Evolutionary conservation across 2,113 vertebrate genomes (phyloP).

Genomic region (Spheniscus mendiculus): DNA sequence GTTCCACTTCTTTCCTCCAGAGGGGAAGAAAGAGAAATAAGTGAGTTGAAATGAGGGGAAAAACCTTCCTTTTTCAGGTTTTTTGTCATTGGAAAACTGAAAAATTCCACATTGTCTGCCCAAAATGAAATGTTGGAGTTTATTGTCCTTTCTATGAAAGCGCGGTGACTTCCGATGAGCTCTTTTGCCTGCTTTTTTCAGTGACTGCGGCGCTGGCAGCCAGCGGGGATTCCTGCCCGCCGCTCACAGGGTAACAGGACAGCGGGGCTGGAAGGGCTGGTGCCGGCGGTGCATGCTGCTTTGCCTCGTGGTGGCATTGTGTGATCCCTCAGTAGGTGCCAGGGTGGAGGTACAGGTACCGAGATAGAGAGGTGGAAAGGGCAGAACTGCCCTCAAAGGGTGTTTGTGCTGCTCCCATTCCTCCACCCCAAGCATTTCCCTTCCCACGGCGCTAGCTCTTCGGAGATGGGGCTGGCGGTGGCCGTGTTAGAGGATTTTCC

Average conservation of each 20-base stretch:
- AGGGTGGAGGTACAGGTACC: background rate
- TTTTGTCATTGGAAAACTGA: background rate
- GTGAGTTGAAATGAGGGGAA: background rate
- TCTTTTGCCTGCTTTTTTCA: background rate
- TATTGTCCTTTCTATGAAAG: background rate
- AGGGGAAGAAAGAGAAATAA: background rate
- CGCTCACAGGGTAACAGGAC: background rate
- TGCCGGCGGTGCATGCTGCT: background rate
- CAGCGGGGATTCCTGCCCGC: background rate
- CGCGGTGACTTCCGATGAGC: background rate
- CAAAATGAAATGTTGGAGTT: background rate
- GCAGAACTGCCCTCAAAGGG: background rate
- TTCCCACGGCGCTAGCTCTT: background rate
- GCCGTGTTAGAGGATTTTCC: background rate
- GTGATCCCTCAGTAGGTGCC: background rate
- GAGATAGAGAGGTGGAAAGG: background rate
- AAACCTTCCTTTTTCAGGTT: background rate
- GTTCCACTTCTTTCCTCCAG: background rate
- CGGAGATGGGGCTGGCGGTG: fast-evolving
- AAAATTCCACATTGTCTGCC: background rate
- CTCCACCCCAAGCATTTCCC: background rate
- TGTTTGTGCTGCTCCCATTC: background rate
- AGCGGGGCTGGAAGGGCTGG: background rate
- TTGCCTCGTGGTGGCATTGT: fast-evolving
- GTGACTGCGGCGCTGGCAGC: background rate